Evolutionary conservation across 64 coral and sea anemone species (phyloP), one percentile per base, ranked within the genome.

Genomic region (Montipora capricornis): DNA sequence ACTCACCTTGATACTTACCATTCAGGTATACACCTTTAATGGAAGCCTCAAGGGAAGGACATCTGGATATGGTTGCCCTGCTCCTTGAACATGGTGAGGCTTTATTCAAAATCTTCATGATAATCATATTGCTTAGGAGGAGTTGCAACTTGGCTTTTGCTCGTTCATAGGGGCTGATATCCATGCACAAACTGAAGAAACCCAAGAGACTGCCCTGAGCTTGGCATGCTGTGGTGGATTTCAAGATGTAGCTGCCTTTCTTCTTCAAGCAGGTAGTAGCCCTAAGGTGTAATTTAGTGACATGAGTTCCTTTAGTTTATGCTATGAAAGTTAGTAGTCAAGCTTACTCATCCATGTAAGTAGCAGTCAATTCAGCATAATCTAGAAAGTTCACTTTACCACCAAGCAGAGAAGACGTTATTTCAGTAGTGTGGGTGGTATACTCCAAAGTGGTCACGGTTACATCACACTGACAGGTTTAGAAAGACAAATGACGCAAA

Each of bases 131-230:
- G 37, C 0, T 37, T 37, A 37, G 24, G 5, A 66, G 64, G 19
- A 62, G 45, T 62, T 20, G 45, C 19, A 88, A 53, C 14, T 15
- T 52, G 8, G 2, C 53, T 78, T 73, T 3, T 15, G 2, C 9
- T 37, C 49, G 57, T 19, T 70, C 74, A 3, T 10, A 95, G 93
- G 94, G 85, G 98, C 98, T 87, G 98, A 99, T 80, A 94, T 99
- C 85, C 98, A 99, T 93, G 95, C 95, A 37, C 98, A 99, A 81
- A 99, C 98, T 9, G 98, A 99, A 26, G 98, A 99, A 75, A 99
- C 98, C 44, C 98, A 99, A 45, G 95, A 99, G 62, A 99, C 98
- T 44, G 98, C 98, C 0, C 69, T 99, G 20, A 99, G 98, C 58
- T 82, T 99, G 58, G 95, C 95, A 6, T 99, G 98, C 49, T 99